These are phyloP conservation scores for Coreoperca whiteheadi DNA, from an alignment of 2,113 vertebrate species.

Conservation along the genomic window DNA sequence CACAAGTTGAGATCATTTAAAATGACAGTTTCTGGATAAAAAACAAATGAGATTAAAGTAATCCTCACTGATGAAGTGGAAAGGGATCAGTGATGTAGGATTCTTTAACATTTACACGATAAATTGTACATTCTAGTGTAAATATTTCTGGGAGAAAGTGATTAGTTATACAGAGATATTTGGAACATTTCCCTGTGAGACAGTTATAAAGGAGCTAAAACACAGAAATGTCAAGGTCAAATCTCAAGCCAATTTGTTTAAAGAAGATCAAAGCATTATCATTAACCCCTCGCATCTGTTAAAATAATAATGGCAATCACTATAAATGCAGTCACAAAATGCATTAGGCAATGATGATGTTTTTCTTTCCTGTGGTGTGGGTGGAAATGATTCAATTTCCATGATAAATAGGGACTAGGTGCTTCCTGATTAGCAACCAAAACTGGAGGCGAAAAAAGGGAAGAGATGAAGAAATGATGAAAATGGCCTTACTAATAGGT, in stretches of 20 bases:
- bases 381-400: constrained; percentile 85
- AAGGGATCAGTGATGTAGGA: neutral
- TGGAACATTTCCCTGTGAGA: constrained; percentile 23
- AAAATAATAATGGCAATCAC: constrained; percentile 65
- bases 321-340: constrained; percentile 65
- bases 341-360: constrained; percentile 79
- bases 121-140: neutral
- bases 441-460: constrained; percentile 53
- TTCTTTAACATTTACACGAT: neutral
- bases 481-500: constrained; percentile 57
- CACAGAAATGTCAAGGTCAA: constrained; percentile 47
- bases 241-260: constrained; percentile 44
- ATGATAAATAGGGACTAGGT: constrained; percentile 73
- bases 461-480: constrained; percentile 54
- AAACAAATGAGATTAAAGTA: neutral
- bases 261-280: constrained; percentile 77
- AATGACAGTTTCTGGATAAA: neutral
- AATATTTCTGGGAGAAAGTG: neutral
- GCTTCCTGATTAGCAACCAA: constrained; percentile 84
- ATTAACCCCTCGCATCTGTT: constrained; percentile 71
- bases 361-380: constrained; percentile 87
- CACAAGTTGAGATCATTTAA: neutral
- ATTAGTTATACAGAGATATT: neutral
- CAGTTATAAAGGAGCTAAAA: neutral
- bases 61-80: neutral